Conservation (phyloP, 35 echinoderm and acorn worm genomes). For the Holothuria glaberrima region DNA sequence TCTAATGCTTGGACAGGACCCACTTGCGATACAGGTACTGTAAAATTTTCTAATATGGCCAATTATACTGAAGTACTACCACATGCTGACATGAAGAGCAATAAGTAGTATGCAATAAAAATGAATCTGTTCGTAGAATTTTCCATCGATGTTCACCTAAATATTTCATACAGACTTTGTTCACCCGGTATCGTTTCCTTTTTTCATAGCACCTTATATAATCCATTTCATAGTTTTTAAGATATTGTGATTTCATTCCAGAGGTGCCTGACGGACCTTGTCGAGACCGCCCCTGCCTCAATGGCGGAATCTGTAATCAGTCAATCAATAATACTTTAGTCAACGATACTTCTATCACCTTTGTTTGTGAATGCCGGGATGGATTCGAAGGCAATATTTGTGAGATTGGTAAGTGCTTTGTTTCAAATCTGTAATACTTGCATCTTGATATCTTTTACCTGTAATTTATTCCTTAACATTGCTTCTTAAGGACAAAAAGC, state of each 20-base stretch:
- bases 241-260: background rate
- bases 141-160: too few relatives aligned
- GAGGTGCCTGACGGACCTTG: constrained; percentile 47
- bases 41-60: background rate
- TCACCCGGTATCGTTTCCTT: too few relatives aligned
- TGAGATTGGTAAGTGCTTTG: constrained; percentile 8
- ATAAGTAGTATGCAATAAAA: too few relatives aligned
- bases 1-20: constrained; percentile 31
- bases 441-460: too few relatives aligned
- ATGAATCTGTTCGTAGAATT: too few relatives aligned
- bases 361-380: background rate
- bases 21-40: constrained; percentile 38
- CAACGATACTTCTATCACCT: background rate
- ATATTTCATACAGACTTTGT: too few relatives aligned
- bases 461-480: too few relatives aligned
- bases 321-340: too few relatives aligned
- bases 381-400: background rate
- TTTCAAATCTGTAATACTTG: background rate
- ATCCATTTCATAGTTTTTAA: too few relatives aligned
- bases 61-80: background rate
- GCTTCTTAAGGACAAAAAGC: too few relatives aligned
- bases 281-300: background rate
- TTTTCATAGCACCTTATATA: too few relatives aligned
- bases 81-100: background rate
- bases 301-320: constrained; percentile 15